A percentile compares a stretch with the other conserved stretches of the same genome.
Conservation (phyloP, 2,797 vertebrate species). For the Decapterus maruadsi region DNA sequence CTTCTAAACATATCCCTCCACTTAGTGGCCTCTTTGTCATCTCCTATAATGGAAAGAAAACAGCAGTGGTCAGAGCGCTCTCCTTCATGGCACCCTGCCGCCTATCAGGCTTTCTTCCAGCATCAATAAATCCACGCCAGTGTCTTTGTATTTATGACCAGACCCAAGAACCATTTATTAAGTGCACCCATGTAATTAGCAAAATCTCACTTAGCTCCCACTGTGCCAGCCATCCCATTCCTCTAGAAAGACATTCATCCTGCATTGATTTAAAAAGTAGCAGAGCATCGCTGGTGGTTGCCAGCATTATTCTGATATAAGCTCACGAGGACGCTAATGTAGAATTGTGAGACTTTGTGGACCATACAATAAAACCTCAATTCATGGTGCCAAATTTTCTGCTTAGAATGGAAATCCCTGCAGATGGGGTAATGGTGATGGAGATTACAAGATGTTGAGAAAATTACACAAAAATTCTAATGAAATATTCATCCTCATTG, state of each 20-base stretch:
- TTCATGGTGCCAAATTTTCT: slow-evolving; percentile 3
- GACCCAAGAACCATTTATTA: slow-evolving; percentile 64
- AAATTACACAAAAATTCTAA: not conserved
- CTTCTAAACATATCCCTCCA: slow-evolving; percentile 27
- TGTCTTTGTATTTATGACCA: slow-evolving; percentile 64
- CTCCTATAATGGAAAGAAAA: slow-evolving; percentile 44
- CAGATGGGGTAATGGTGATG: not conserved
- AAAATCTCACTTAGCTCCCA: slow-evolving; percentile 55
- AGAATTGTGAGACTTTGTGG: not conserved
- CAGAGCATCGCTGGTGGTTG: slow-evolving; percentile 2
- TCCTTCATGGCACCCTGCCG: slow-evolving; percentile 46
- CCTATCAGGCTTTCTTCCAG: slow-evolving; percentile 52
- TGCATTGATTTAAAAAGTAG: slow-evolving; percentile 32
- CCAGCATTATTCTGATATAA: not conserved
- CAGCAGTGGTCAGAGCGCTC: slow-evolving; percentile 37
- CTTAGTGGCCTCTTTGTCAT: slow-evolving; percentile 45
- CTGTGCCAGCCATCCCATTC: slow-evolving; percentile 27
- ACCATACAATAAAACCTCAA: not conserved
- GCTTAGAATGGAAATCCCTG: slow-evolving; percentile 4
- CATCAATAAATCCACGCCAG: slow-evolving; percentile 47
- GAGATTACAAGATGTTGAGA: not conserved
- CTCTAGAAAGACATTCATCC: slow-evolving; percentile 28
- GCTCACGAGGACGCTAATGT: not conserved
- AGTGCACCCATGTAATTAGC: slow-evolving; percentile 67
- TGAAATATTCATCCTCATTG: not conserved